Percentiles rank a stretch among this genome's conserved stretches.
phyloP scores from a whole-genome alignment of 2,888 invertebrate genomes.

The Zaprionus obscuricornis region DNA sequence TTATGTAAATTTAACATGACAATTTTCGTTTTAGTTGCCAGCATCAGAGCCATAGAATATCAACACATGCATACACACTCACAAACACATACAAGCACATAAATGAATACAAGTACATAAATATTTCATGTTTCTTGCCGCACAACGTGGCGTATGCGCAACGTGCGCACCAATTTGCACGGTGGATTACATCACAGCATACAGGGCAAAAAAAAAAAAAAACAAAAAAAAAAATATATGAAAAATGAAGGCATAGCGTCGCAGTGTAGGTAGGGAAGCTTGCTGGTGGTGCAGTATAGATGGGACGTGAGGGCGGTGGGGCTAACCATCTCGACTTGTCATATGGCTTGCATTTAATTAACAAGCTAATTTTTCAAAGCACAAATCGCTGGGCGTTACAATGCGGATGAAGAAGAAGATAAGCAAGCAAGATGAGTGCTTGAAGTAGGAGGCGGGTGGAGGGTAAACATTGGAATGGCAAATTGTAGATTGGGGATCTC shows the following conservation, averaged over 20 bases:
- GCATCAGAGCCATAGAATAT: slow-evolving; percentile 29
- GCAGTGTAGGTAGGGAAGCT: too few relatives aligned
- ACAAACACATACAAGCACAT: slow-evolving; percentile 6
- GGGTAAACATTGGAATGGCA: too few relatives aligned
- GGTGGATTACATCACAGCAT: slow-evolving; percentile 62
- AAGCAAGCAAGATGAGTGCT: not conserved
- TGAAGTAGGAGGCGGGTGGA: not conserved
- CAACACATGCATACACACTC: slow-evolving; percentile 4
- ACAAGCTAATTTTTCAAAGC: slow-evolving; percentile 78
- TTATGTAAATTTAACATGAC: slow-evolving; percentile 70
- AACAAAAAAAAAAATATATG: too few relatives aligned
- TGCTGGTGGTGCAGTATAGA: not conserved
- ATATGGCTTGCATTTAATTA: slow-evolving; percentile 76
- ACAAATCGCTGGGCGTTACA: slow-evolving; percentile 62
- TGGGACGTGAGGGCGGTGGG: not conserved
- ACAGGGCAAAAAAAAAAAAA: slow-evolving; percentile 4
- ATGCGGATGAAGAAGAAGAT: slow-evolving; percentile 29
- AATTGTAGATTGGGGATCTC: too few relatives aligned
- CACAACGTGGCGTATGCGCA: slow-evolving; percentile 64
- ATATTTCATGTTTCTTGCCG: slow-evolving; percentile 41
- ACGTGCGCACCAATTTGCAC: slow-evolving; percentile 71
- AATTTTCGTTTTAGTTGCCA: slow-evolving; percentile 51
- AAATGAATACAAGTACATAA: slow-evolving; percentile 21
- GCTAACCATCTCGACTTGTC: slow-evolving; percentile 54
- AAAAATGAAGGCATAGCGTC: too few relatives aligned